These are phyloP conservation scores for Cynodonichthys magdalenae DNA, from an alignment of 2,797 vertebrate species.

Conservation along the genomic window DNA sequence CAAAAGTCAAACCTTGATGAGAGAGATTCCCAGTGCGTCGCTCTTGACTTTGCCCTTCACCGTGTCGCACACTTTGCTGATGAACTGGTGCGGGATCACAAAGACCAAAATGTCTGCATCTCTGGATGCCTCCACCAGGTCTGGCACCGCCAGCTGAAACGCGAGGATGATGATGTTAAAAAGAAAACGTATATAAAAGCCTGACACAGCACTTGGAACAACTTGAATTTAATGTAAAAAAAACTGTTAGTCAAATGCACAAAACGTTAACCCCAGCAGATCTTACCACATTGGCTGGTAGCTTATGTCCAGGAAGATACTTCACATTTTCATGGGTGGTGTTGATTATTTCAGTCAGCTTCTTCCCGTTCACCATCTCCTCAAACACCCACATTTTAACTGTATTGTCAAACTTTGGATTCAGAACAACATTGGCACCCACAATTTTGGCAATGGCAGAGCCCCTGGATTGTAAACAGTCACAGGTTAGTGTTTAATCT, in stretches of 20 bases:
- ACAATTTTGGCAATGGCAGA: slow-evolving; percentile 96
- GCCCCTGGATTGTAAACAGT: slow-evolving; percentile 82
- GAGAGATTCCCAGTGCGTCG: slow-evolving; percentile 87
- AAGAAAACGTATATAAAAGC: not conserved
- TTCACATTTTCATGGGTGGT: slow-evolving; percentile 93
- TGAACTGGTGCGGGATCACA: slow-evolving; percentile 97
- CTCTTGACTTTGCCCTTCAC: slow-evolving; percentile 89
- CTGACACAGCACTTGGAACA: not conserved
- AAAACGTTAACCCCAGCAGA: not conserved
- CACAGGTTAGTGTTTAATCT: slow-evolving; percentile 14
- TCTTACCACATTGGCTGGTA: slow-evolving; percentile 94
- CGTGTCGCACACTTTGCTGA: slow-evolving; percentile 88
- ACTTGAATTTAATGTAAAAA: not conserved
- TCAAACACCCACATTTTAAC: slow-evolving; percentile 98
- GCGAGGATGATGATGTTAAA: not conserved
- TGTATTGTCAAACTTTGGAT: slow-evolving; percentile 83
- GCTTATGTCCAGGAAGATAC: slow-evolving; percentile 93
- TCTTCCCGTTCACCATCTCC: slow-evolving; percentile 88
- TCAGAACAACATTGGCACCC: slow-evolving; percentile 85
- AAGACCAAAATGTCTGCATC: slow-evolving; percentile 92
- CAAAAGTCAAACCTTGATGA: slow-evolving; percentile 89
- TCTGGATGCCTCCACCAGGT: slow-evolving; percentile 86
- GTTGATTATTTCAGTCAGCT: slow-evolving; percentile 96
- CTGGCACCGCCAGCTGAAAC: slow-evolving; percentile 89
- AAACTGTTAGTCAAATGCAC: not conserved